Evolutionary conservation across 1,140 invertebrate genomes (phyloP), one percentile per base, ranked within the genome.

Genomic region (Samia ricini): DNA sequence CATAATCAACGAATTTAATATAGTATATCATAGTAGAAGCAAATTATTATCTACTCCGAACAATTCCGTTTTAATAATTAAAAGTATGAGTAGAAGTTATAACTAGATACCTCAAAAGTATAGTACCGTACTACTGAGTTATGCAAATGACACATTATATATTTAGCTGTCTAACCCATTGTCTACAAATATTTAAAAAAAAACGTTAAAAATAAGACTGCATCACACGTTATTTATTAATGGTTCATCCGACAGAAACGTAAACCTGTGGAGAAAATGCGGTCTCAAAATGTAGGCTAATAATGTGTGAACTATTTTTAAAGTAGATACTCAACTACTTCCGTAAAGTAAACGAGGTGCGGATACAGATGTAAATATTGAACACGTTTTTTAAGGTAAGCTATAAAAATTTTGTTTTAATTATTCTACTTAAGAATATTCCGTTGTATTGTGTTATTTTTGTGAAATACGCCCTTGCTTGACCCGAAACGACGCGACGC

Each of bases 301-400:
- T 75, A 69, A 68, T 64, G 22, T 64, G 22, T 62, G 10, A 60
- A 63, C 61, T 78, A 75, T 78, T 75, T 78, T 71, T 73, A 73
- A 61, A 61, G 49, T 20, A 42, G 26, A 48, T 64, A 64, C 58
- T 64, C 58, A n/a, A n/a, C n/a, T 57, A 59, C 64, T 60, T 62
- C 68, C 64, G 60, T 20, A 63, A 22, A 49, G 61, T 68, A 67
- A 66, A 63, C 68, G 33, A 42, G 61, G 58, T 33, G 65, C 36
- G 36, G 29, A 36, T 56, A 60, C 64, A 76, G 71, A 64, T 71
- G 61, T 68, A 72, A 68, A 71, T 58, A 56, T 59, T 33, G 51
- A 65, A 58, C 29, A 57, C 3, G 61, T 57, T 57, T 60, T 63
- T 60, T 33, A 60, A 63, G 23, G 21, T 42, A 50, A 67, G 29